Evolutionary conservation across 2,888 invertebrate genomes (phyloP), one percentile per base, ranked within the genome.

Genomic region (Gryllus longicercus): DNA sequence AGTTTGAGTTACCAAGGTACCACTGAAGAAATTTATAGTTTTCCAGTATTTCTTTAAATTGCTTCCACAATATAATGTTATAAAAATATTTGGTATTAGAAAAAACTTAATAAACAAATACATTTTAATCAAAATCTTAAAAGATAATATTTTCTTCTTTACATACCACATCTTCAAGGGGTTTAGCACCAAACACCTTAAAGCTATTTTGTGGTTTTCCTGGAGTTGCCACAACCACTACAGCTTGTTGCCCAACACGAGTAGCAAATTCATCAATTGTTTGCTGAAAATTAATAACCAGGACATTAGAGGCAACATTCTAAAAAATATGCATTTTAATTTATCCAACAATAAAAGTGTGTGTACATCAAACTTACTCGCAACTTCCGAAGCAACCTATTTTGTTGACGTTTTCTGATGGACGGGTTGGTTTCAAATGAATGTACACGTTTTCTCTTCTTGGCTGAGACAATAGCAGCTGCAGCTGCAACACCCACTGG

Each of bases 391-490:
- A 98, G 89, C 82, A 98, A 89, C 85, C 98, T 91, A 86, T 98
- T 98, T 88, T 98, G 98, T 87, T 98, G 98, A 79, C 98, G 90
- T 88, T 98, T 98, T 85, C 98, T 90, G 84, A 97, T 96, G 74
- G 97, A 97, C 2, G 98, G 98, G 90, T 98, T 98, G 79, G 97
- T 97, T 89, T 98, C 98, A 87, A 98, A 98, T 81, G 96, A 95
- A 89, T 98, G 97, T 75, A 97, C 96, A 84, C 97, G 89, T 89
- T 97, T 97, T 85, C 97, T 91, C 86, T 98, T 98, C 88, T 97
- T 97, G 0, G 96, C 96, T 5, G 97, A 97, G 38, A 96, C 96
- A 84, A 98, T 98, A 76, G 98, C 98, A 76, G 98, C 97, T 5
- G 98, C 98, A 5, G 98, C 98, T 25, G 98, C 98, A 87, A 98